Conservation (phyloP, 2,797 vertebrate genomes). For the Rousettus madagascariensis region DNA sequence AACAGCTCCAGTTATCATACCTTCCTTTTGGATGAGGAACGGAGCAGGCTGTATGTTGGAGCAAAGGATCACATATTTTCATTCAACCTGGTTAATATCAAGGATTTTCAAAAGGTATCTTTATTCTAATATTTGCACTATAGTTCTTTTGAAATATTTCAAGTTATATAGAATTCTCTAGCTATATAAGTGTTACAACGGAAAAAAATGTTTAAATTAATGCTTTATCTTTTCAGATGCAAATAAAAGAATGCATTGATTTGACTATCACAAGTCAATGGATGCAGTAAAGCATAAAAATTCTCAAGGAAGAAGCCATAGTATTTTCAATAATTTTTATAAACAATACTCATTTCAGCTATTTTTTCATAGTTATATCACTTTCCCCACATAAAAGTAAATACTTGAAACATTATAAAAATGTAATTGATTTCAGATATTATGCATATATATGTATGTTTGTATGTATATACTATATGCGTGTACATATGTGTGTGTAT, state of each 20-base stretch:
- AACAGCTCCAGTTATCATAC: constrained; percentile 98
- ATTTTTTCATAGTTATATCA: background rate
- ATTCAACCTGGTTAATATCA: constrained; percentile 97
- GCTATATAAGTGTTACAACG: background rate
- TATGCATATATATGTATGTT: background rate
- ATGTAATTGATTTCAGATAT: background rate
- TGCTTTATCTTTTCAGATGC: constrained; percentile 1
- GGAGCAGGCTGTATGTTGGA: constrained; percentile 94
- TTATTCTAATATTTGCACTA: constrained; percentile 16
- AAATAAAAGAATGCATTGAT: constrained; percentile 1
- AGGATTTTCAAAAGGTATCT: constrained; percentile 94
- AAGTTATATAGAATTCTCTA: constrained; percentile 28
- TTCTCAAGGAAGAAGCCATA: background rate
- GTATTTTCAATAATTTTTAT: background rate
- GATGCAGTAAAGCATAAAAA: background rate
- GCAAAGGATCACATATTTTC: constrained; percentile 98
- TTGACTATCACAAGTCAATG: constrained; percentile 2
- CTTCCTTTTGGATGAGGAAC: constrained; percentile 97
- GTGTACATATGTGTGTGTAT: background rate
- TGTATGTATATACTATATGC: background rate
- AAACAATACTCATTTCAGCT: background rate
- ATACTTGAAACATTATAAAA: background rate
- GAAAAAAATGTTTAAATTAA: constrained; percentile 21
- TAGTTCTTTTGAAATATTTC: constrained; percentile 38
- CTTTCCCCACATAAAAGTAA: background rate